phyloP scores from a whole-genome alignment of 1,140 invertebrate species.

The Brevipalpus yothersi region DNA sequence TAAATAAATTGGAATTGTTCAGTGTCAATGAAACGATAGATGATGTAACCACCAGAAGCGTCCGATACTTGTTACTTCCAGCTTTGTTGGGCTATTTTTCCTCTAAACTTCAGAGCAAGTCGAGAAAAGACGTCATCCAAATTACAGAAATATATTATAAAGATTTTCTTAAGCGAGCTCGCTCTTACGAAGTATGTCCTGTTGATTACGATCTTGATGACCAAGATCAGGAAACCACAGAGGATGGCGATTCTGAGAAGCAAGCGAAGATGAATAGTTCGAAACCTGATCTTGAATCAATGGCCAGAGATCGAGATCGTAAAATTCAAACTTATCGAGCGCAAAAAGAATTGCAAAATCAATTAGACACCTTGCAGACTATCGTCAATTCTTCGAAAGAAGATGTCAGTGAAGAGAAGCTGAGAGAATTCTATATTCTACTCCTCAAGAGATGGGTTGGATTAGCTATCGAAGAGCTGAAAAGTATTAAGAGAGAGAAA shows the following conservation, averaged over 20 bases:
- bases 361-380: constrained; percentile 34
- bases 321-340: constrained; percentile 57
- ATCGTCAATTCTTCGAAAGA: constrained; percentile 15
- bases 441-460: constrained; percentile 46
- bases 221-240: background rate
- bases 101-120: constrained; percentile 33
- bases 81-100: constrained; percentile 46
- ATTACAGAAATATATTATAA: constrained; percentile 53
- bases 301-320: constrained; percentile 26
- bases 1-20: constrained; percentile 52
- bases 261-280: background rate
- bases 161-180: constrained; percentile 52
- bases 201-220: constrained; percentile 25
- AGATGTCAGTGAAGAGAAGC: constrained; percentile 42
- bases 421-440: constrained; percentile 54
- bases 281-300: constrained; percentile 8
- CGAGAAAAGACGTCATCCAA: constrained; percentile 38
- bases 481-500: constrained; percentile 20
- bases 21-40: constrained; percentile 63
- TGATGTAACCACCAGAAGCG: constrained; percentile 54
- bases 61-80: constrained; percentile 55
- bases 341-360: constrained; percentile 46
- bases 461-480: constrained; percentile 48
- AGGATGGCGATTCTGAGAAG: background rate
- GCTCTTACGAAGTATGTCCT: constrained; percentile 37